A percentile compares a stretch with the other conserved stretches of the same genome.
Evolutionary conservation across 1,140 invertebrate genomes (phyloP).

Genomic region (Elysia chlorotica): DNA sequence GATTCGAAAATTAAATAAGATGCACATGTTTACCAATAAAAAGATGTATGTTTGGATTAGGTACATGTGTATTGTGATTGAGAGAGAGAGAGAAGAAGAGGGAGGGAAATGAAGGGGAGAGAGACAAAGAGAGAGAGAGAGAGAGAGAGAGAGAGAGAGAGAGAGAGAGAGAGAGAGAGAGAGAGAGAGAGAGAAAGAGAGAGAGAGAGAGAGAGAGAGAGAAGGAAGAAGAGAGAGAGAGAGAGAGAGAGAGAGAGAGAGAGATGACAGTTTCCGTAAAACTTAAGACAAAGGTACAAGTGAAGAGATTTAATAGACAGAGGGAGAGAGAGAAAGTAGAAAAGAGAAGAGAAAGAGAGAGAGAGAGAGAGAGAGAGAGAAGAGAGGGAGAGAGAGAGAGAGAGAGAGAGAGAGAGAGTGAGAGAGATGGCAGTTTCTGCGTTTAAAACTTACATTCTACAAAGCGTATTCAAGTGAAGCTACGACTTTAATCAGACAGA

Average conservation of each 20-base stretch:
- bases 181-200: no score
- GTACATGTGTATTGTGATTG: no score
- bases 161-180: background rate
- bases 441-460: no score
- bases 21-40: no score
- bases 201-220: background rate
- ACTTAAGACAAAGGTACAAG: background rate
- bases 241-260: background rate
- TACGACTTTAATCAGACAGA: no score
- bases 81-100: no score
- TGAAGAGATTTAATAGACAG: background rate
- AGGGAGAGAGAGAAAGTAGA: background rate
- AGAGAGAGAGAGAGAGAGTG: background rate
- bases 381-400: background rate
- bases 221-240: background rate
- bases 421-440: no score
- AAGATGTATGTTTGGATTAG: no score
- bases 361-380: background rate
- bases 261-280: background rate
- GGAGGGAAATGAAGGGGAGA: no score
- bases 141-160: background rate
- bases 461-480: no score
- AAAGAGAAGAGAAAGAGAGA: background rate
- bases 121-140: background rate
- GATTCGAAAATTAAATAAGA: no score